Conservation (phyloP, 2,888 invertebrate genomes). For the Drosophila yooni region DNA sequence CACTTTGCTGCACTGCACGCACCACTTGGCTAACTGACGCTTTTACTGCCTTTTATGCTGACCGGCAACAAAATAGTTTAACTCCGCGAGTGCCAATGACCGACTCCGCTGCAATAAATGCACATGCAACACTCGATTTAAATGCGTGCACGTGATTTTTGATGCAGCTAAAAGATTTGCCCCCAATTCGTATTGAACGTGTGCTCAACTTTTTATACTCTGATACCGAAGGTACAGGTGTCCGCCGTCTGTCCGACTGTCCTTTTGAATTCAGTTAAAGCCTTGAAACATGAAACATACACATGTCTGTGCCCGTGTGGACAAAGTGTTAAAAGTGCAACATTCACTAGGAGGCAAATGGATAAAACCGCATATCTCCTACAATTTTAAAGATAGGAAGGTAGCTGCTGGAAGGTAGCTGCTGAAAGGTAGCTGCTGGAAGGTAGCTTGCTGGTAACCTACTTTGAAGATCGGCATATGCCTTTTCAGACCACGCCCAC, state of each 20-base stretch:
- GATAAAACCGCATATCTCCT: too few relatives aligned
- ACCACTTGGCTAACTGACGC: slow-evolving; percentile 60
- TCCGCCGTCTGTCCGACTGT: not conserved
- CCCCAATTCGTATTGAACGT: slow-evolving; percentile 2
- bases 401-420: too few relatives aligned
- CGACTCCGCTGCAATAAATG: slow-evolving; percentile 14
- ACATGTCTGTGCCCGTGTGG: too few relatives aligned
- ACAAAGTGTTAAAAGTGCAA: too few relatives aligned
- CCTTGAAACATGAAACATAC: not conserved
- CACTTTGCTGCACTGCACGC: slow-evolving; percentile 57
- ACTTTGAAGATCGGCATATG: too few relatives aligned
- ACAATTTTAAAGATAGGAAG: too few relatives aligned
- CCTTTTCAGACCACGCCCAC: too few relatives aligned
- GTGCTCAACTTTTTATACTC: not conserved
- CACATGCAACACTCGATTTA: slow-evolving; percentile 50
- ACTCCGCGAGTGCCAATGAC: slow-evolving; percentile 50
- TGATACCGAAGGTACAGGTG: not conserved
- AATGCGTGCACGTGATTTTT: slow-evolving; percentile 64
- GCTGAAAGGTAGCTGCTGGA: too few relatives aligned
- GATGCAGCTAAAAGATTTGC: slow-evolving; percentile 54
- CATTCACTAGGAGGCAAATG: not conserved
- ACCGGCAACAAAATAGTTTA: slow-evolving; percentile 66
- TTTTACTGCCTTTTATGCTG: slow-evolving; percentile 66
- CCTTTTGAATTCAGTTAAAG: not conserved
- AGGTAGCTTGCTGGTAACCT: too few relatives aligned